Conservation (phyloP, 2,113 vertebrate genomes). For the Dendropsophus ebraccatus region DNA sequence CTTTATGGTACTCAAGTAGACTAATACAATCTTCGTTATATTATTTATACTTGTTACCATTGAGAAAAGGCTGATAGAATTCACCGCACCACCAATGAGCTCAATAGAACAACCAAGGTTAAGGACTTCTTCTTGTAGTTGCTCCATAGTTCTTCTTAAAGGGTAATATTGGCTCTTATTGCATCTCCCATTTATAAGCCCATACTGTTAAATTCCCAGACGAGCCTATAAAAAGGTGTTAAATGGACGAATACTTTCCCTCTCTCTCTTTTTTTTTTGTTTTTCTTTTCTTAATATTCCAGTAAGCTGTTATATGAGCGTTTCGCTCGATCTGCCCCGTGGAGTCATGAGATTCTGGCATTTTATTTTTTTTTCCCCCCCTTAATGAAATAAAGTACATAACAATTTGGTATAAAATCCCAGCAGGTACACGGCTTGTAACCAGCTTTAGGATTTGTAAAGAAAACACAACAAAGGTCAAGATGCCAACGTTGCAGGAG, state of each 20-base stretch:
- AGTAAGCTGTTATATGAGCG: conserved; percentile 14
- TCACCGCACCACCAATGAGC: background rate
- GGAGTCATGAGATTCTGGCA: conserved; percentile 1
- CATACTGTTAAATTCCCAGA: conserved; percentile 14
- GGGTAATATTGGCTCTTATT: background rate
- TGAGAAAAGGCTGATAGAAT: background rate
- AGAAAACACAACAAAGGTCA: conserved; percentile 74
- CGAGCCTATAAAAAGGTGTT: background rate
- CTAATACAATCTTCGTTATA: background rate
- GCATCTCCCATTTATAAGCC: background rate
- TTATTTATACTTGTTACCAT: background rate
- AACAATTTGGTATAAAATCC: conserved; percentile 65
- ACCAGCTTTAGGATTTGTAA: conserved; percentile 73
- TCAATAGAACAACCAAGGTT: background rate
- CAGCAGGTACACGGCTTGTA: conserved; percentile 72
- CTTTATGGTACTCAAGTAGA: background rate
- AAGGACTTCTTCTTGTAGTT: background rate
- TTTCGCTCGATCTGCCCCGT: background rate
- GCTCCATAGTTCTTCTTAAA: background rate
- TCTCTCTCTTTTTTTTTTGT: background rate
- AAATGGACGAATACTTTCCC: background rate
- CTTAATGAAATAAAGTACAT: conserved; percentile 61
- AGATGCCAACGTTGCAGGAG: conserved; percentile 72
- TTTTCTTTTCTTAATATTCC: conserved; percentile 9
- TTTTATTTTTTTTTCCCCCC: background rate